Percentiles rank a stretch among this genome's conserved stretches.
These are phyloP conservation scores for Moxostoma hubbsi DNA, from an alignment of 2,797 vertebrate genomes.

Conservation along the genomic window DNA sequence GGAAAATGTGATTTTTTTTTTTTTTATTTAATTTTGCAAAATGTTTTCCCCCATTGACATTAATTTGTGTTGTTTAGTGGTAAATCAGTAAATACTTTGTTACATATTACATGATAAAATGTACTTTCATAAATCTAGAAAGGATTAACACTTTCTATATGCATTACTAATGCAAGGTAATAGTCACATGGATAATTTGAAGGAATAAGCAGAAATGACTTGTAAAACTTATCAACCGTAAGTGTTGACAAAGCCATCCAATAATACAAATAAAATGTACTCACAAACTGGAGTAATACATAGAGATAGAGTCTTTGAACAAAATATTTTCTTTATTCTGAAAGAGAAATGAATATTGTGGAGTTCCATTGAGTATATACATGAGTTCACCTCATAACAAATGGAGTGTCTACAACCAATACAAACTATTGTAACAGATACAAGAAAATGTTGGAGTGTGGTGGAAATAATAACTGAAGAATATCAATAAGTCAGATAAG, in stretches of 20 bases:
- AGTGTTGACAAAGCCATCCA: not conserved
- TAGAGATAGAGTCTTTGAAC: slow-evolving; percentile 62
- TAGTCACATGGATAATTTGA: no score
- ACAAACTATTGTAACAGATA: slow-evolving; percentile 79
- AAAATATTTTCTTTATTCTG: slow-evolving; percentile 86
- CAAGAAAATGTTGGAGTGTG: slow-evolving; percentile 65
- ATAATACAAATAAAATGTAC: not conserved
- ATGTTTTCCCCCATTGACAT: no score
- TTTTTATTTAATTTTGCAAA: no score
- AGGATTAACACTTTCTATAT: no score
- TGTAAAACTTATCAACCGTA: not conserved
- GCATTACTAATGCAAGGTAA: no score
- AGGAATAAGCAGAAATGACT: no score
- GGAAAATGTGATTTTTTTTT: no score
- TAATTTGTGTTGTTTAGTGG: no score
- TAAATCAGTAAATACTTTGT: no score
- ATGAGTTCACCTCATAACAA: slow-evolving; percentile 74
- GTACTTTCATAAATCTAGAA: no score
- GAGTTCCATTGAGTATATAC: slow-evolving; percentile 77
- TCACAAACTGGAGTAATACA: slow-evolving; percentile 22
- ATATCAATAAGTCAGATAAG: slow-evolving; percentile 65
- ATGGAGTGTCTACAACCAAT: slow-evolving; percentile 77
- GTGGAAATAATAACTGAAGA: slow-evolving; percentile 66
- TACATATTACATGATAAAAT: no score
- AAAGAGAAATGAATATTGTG: slow-evolving; percentile 78